Base-by-base conservation (phyloP, 2,888 invertebrate genomes). In the Cheilosia vulpina region DNA sequence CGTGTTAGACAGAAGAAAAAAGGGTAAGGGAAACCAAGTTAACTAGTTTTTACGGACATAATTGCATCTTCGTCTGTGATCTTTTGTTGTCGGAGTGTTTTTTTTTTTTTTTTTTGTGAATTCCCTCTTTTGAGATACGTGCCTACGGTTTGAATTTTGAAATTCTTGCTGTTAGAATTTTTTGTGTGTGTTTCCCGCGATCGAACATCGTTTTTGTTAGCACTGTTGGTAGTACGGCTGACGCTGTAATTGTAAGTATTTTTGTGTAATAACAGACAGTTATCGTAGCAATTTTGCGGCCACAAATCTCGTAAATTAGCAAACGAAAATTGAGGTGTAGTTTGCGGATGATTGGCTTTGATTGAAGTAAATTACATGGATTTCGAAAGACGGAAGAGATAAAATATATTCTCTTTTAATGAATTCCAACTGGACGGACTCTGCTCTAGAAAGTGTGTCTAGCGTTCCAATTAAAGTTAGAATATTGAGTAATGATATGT, bases 291-390 rank as follows among this genome's bases (percentile, higher is more conserved):
- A 9, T 52, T 27, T 4, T 21, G 52, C 24, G 50, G 65, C 57
- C 66, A 66, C 34, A 52, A 38, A 55, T 9, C 43, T 27, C 47
- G 43, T 57, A 38, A 76, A 76, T 71, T 76, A 60, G 21, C 27
- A 50, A 47, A 68, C n/a, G 6, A 45, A 65, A 53, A 73, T 21
- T 55, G 21, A 76, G 69, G 71, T 71, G 69, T 78, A 47, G 68
- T 62, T 57, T 41, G 79, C 24, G 41, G 65, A 75, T 84, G 83
- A 84, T 75, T 79, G 79, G 45, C 50, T 83, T 45, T 79, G 69
- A 84, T 79, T 84, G 65, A 65, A 27, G 65, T 62, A 73, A 83
- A 79, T 78, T 79, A 55, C 41, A 79, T 57, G 63, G 52, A 58
- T 80, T 68, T 73, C 7, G 50, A 68, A 50, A 78, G 57, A 57